phyloP scores from a whole-genome alignment of 2,113 vertebrate species.

The Raphicerus campestris region DNA sequence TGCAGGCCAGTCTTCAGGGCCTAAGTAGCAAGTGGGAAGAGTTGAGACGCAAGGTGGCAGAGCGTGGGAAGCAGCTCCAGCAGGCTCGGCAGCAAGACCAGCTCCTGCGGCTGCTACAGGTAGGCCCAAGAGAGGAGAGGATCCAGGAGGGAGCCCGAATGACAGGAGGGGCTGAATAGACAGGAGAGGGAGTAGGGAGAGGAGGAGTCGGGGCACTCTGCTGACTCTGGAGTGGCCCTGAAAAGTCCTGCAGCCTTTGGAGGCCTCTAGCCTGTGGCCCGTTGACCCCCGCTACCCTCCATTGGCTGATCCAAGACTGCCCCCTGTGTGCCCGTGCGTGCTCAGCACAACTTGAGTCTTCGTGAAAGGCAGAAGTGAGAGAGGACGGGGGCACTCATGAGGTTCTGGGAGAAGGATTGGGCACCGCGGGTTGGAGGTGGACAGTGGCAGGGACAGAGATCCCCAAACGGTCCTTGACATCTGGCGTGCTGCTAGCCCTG shows the following conservation, averaged over 20 bases:
- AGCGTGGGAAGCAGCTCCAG: constrained; percentile 85
- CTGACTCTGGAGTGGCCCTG: background rate
- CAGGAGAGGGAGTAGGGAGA: background rate
- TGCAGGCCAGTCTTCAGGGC: constrained; percentile 78
- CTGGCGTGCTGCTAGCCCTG: background rate
- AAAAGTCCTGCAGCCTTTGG: background rate
- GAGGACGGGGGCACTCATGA: background rate
- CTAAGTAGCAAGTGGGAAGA: constrained; percentile 84
- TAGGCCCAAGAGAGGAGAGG: constrained; percentile 28
- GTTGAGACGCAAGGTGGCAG: constrained; percentile 85
- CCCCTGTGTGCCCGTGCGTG: fast-evolving
- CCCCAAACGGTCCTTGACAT: too few species aligned
- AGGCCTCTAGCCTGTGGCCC: background rate
- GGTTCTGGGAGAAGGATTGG: background rate
- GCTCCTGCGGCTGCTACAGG: constrained; percentile 91
- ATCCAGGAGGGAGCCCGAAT: background rate
- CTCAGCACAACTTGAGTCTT: background rate
- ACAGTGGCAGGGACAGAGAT: background rate
- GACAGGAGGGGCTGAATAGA: background rate
- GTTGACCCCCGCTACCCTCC: background rate
- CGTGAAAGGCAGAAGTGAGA: background rate
- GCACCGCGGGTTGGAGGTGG: background rate
- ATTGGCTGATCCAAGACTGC: fast-evolving
- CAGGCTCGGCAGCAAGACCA: constrained; percentile 89
- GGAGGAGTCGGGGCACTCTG: background rate